Base-by-base conservation (phyloP, 1,140 invertebrate genomes). In the Sipha flava region DNA sequence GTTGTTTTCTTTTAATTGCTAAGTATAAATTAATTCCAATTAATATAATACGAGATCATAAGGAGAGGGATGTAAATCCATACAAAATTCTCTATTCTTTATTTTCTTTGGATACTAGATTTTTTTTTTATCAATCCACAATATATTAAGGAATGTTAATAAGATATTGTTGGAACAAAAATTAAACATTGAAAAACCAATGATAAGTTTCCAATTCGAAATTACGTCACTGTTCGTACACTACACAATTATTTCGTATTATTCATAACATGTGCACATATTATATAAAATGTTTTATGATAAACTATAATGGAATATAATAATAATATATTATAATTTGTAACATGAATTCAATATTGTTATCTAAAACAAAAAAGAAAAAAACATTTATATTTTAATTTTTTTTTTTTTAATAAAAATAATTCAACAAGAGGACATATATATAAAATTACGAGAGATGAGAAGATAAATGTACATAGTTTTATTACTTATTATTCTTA, bases 1-100 rank as follows among this genome's bases (percentile, higher is more conserved):
- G 73, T 77, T 77, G 73, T 77, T 77, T 77, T 77, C 73, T 77
- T 77, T 77, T 77, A 77, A 77, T 77, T 77, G 73, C 52, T 77
- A 77, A 77, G 73, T 77, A 77, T 37, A 77, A 77, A 77, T 77
- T 77, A 77, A 77, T 77, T 77, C 73, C 52, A 77, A 77, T 77
- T 77, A 77, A 77, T 77, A 77, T 77, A 77, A 77, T 77, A 77
- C 57, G 49, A 77, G 52, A 70, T 70, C 66, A 47, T 57, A 75
- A 59, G 49, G 73, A 77, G 73, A 77, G 23, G 26, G 70, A 52
- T 31, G 40, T 29, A 77, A 77, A 77, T 77, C 73, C 52, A 57
- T 37, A 23, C 73, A 47, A 29, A 47, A 23, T n/a, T 21, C 34
- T 66, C 47, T n/a, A 43, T 68, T 29, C 21, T 68, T 43, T 23